These are phyloP conservation scores for Tachina fera DNA, from an alignment of 2,888 invertebrate species.

Conservation along the genomic window DNA sequence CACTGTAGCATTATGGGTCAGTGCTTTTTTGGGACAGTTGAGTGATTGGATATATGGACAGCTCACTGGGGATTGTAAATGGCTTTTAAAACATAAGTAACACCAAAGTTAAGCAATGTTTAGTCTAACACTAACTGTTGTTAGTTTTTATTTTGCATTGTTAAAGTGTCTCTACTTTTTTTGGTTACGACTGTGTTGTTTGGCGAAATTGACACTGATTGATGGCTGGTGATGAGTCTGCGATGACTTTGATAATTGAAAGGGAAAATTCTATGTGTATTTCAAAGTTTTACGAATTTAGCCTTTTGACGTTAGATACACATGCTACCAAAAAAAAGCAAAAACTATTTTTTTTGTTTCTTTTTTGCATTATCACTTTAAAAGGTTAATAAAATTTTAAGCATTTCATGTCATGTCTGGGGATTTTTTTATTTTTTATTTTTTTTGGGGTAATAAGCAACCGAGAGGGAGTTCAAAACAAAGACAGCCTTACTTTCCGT, in stretches of 20 bases:
- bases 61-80: constrained; percentile 5
- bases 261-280: constrained; percentile 51
- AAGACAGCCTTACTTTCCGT: too few relatives aligned
- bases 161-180: background rate
- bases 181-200: constrained; percentile 38
- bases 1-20: background rate
- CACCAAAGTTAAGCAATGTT: background rate
- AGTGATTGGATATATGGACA: background rate
- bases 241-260: constrained; percentile 66
- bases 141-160: background rate
- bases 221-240: constrained; percentile 65
- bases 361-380: background rate
- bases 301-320: constrained; percentile 43
- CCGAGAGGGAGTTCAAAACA: too few relatives aligned
- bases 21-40: background rate
- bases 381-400: constrained; percentile 30
- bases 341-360: background rate
- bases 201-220: constrained; percentile 65
- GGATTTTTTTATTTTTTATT: background rate
- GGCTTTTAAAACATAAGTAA: background rate
- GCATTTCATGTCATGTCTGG: constrained; percentile 18
- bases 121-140: background rate
- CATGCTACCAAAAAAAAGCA: background rate
- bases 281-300: constrained; percentile 44
- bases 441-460: too few relatives aligned